Evolutionary conservation across 1,140 invertebrate genomes (phyloP), one percentile per base, ranked within the genome.

Genomic region (Aphaenogaster ashmeadi): DNA sequence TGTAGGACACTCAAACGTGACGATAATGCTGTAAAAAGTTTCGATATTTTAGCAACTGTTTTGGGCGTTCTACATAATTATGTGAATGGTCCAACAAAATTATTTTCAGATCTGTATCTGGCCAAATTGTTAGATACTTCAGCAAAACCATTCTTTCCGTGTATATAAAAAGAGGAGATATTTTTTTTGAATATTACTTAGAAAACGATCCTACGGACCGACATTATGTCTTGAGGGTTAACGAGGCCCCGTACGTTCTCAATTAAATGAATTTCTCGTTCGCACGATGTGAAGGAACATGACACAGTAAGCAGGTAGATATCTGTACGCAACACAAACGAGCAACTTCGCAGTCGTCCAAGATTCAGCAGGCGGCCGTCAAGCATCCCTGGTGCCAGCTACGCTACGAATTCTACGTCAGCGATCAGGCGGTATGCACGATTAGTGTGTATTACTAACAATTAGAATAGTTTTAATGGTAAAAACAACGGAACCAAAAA

Each of bases 371-470:
- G 64, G 64, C 87, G 74, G 78, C 60, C 41, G 41, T 89, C 38
- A 89, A 90, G 89, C 89, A 90, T 90, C 88, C 74, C 66, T 90
- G 79, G 78, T 89, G 79, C 87, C 88, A 90, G 75, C 75, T 79
- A 88, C 78, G 67, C 89, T 74, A 90, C 83, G 87, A 87, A 79
- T 90, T 91, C 81, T 86, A 90, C 87, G 83, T 90, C 87, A 87
- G 86, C 89, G 92, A 93, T 94, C 93, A 94, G 89, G 92, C 92
- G 92, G 94, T 94, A 94, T 94, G 93, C 93, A 90, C 58, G 87
- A 87, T 89, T 50, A 62, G 86, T 60, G 79, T 60, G 83, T 86
- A 67, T 44, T 66, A 72, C 9, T 72, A 64, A 62, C 41, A 69
- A 89, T 86, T 77, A 89, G 50, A 80, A 58, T 58, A 87, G 47